These are phyloP conservation scores for Condylura cristata DNA, from an alignment of 2,113 vertebrate genomes.

Conservation along the genomic window DNA sequence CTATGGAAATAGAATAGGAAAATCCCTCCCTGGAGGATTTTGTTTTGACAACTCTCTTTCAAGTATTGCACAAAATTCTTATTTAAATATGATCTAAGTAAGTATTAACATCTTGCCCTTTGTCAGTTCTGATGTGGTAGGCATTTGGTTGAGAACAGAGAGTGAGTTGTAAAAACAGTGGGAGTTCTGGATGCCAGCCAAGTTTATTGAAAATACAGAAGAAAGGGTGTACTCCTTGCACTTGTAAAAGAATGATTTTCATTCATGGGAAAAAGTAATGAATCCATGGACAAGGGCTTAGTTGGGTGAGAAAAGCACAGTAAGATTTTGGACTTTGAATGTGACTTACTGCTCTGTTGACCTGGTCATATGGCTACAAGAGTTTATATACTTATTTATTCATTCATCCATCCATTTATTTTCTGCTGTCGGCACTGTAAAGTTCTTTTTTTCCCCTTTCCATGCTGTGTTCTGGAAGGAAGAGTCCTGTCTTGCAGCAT, in stretches of 20 bases:
- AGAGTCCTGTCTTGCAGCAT: background rate
- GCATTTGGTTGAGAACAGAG: background rate
- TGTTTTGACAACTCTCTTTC: background rate
- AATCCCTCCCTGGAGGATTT: background rate
- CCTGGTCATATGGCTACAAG: background rate
- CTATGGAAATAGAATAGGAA: background rate
- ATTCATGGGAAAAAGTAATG: background rate
- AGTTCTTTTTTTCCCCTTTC: background rate
- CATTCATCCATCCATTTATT: no score
- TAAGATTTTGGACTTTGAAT: background rate
- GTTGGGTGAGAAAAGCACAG: background rate
- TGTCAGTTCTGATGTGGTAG: background rate
- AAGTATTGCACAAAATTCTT: background rate
- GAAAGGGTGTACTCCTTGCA: background rate
- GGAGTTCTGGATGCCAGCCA: background rate
- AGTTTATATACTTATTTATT: background rate
- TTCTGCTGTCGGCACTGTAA: background rate
- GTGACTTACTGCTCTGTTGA: background rate
- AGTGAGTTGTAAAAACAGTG: background rate
- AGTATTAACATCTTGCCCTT: background rate
- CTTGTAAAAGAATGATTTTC: background rate
- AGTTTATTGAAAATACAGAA: background rate
- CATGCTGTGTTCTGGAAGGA: background rate
- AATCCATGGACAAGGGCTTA: background rate
- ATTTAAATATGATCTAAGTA: background rate